Conservation (phyloP, 30 jellyfish, hydroid and myxozoan genomes). For the Sanderia malayensis region DNA sequence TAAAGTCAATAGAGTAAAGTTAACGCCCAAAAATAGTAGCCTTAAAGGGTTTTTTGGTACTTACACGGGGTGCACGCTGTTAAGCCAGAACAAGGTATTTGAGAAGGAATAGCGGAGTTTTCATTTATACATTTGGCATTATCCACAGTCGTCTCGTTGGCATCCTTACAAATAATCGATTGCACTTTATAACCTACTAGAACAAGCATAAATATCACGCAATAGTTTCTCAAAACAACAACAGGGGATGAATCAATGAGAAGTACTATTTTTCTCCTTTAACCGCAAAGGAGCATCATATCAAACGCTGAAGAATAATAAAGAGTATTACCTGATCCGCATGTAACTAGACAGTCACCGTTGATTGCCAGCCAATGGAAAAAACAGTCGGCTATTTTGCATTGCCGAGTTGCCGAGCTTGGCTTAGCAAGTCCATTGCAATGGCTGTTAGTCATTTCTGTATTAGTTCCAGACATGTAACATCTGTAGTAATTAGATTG, state of each 20-base stretch:
- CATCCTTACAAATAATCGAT: slow-evolving; percentile 1
- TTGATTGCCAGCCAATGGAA: slow-evolving; percentile 40
- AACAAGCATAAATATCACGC: too few species aligned
- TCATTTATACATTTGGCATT: background rate
- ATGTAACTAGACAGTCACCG: slow-evolving; percentile 57
- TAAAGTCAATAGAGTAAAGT: background rate
- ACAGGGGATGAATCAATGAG: too few species aligned
- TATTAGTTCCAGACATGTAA: background rate
- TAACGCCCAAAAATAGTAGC: too few species aligned
- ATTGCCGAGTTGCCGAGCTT: slow-evolving; percentile 1
- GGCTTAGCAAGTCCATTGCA: slow-evolving; percentile 48
- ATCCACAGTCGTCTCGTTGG: background rate
- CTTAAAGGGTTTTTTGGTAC: too few species aligned
- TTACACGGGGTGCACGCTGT: too few species aligned
- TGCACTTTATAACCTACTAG: background rate
- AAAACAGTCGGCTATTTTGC: slow-evolving; percentile 8
- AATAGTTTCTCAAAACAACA: too few species aligned
- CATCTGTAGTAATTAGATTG: slow-evolving; percentile 1
- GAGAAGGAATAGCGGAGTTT: background rate
- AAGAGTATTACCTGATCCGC: slow-evolving; percentile 81
- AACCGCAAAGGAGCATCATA: too few species aligned
- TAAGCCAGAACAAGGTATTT: background rate
- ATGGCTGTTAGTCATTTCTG: slow-evolving; percentile 14
- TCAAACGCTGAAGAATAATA: too few species aligned
- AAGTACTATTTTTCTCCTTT: too few species aligned